Base-by-base conservation (phyloP, 2,888 invertebrate genomes). In the Lochmaea capreae region DNA sequence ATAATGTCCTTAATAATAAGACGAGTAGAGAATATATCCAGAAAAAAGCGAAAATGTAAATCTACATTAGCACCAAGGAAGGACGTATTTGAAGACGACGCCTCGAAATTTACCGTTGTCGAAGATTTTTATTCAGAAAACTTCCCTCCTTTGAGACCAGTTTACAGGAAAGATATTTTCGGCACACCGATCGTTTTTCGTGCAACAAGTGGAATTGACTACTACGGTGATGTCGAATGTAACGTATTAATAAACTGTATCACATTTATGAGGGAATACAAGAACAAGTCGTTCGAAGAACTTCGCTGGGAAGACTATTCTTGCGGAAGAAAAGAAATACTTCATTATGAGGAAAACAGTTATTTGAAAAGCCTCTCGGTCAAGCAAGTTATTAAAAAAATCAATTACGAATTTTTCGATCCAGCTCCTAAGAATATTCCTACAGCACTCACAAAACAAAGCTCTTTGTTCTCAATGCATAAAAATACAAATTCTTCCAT, bases 241-340 rank as follows among this genome's bases (percentile, higher is more conserved):
- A 73, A 72, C 12, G 71, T 77, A 5, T 67, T 67, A 57, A 68
- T 73, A 5, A 72, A 77, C 57, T 75, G 75, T 49, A 72, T 76
- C 22, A 73, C 69, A n/a, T 78, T 77, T 39, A 78, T 76, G 76
- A 76, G 74, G 12, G 76, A 76, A 49, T 75, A 77, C 57, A 67
- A 26, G 33, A 67, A 54, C 11, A 77, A 79, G 57, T 79, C 79
- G 0, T 78, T 78, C 39, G 79, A 79, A 59, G 79, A 79, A 54
- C 46, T 79, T 11, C 71, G 78, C n/a, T 78, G 78, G 78, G 74
- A 79, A 52, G 73, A 79, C 39, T 78, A 79, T 67, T 67, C 76
- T 57, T 70, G 72, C 65, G 73, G 76, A 39, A 65, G 74, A 26
- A 74, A 75, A 58, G 75, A 75, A 10, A 63, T 73, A 4, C 67